Evolutionary conservation across 2,888 invertebrate species (phyloP), one percentile per base, ranked within the genome.

Genomic region (Drosophila recens): DNA sequence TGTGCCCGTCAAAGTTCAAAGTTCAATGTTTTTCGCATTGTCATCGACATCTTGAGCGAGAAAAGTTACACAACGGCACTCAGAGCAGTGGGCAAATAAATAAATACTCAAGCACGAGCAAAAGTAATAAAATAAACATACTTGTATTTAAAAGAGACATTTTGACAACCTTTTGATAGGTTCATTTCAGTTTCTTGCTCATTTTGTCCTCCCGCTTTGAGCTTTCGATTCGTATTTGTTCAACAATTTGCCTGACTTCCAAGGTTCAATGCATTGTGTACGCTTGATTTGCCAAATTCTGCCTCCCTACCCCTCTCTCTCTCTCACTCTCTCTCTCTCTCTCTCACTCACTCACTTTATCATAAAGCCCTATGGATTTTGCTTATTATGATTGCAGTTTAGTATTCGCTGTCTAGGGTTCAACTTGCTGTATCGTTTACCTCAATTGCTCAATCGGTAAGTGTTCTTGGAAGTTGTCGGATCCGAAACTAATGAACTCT

Each of bases 81-180:
- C 66, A 61, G 61, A 58, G 65, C 48, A 58, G 36, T 52, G 23
- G 38, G 38, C 83, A 70, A 88, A 84, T 90, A 81, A 83, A 89
- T 83, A 84, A 84, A 90, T 80, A 86, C 90, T 64, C 67, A 58
- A 66, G 70, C 69, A 74, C 72, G 58, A 69, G 53, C 68, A 66
- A 63, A 75, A 79, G 74, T 72, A 87, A 90, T 87, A 81, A 86
- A 86, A 90, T 88, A 87, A 90, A 90, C 85, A 86, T 90, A 70
- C 81, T 80, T 51, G 51, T 77, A 84, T 90, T 90, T 90, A 84
- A 83, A 88, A 88, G 89, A 82, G 87, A 90, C 89, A 86, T 84
- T 90, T 87, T 87, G 90, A 86, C 86, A 90, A 89, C 79, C 85
- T 79, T 79, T 81, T 87, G 90, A 86, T 84, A 84, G 76, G 90